Percentiles rank a stretch among this genome's conserved stretches.
Conservation (phyloP, 2,888 invertebrate species). For the Hoplodrina blanda region DNA sequence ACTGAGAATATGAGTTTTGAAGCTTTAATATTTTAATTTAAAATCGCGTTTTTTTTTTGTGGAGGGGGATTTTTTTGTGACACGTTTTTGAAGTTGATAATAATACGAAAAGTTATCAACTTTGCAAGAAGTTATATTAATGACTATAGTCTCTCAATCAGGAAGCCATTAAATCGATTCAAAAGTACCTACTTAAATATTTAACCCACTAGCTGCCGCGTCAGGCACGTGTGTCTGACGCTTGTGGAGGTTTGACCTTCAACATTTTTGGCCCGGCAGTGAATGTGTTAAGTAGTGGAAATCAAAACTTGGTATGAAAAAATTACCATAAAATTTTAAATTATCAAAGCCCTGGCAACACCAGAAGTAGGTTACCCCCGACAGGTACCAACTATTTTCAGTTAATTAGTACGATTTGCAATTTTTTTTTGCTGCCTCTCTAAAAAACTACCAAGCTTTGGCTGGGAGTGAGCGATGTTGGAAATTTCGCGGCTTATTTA, state of each 20-base stretch:
- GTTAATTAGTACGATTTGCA: constrained; percentile 78
- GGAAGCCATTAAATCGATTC: neutral
- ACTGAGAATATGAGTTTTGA: constrained; percentile 48
- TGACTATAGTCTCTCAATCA: neutral
- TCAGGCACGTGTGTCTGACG: no score
- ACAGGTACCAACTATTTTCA: constrained; percentile 75
- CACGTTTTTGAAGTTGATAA: constrained; percentile 28
- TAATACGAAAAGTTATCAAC: constrained; percentile 12
- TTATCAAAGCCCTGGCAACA: constrained; percentile 41
- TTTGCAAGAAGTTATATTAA: no score
- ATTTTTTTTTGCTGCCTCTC: constrained; percentile 48
- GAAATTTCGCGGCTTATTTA: constrained; percentile 53
- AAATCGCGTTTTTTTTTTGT: constrained; percentile 22
- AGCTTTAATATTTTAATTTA: constrained; percentile 57
- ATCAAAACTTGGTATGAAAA: no score
- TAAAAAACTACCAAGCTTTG: constrained; percentile 55
- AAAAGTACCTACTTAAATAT: no score
- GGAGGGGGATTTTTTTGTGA: neutral
- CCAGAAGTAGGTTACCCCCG: constrained; percentile 65
- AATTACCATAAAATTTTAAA: neutral
- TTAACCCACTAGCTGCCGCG: no score
- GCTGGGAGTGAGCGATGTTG: constrained; percentile 51
- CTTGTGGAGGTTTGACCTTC: no score
- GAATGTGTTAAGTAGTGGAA: no score
- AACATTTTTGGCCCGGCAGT: no score